Evolutionary conservation across 2,797 vertebrate species (phyloP), one percentile per base, ranked within the genome.

Genomic region (Micromesistius poutassou): DNA sequence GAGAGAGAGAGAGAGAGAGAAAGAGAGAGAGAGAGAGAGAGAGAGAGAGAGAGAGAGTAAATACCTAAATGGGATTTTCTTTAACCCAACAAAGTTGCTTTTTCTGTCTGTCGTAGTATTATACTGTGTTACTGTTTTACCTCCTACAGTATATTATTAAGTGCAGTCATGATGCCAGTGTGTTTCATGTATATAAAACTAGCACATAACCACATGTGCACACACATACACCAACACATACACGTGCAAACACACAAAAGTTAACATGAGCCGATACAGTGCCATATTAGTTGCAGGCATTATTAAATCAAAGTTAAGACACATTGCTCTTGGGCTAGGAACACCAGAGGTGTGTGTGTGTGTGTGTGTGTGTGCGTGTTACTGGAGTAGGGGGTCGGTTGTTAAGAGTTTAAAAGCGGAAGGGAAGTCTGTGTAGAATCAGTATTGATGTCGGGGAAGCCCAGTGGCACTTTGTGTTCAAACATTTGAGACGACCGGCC

Each of bases 381-480:
- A 76, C 62, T 80, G 76, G 74, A 84, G 80, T 79, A 82, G 84
- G 87, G 87, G 86, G 87, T 82, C 76, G 85, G 87, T 90, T 91
- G 84, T 90, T 89, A 83, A 86, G 89, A 93, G 89, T 92, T 94
- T 91, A 91, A 88, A 88, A 92, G 91, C 90, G 91, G 94, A 94
- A 93, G 90, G 87, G 13, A 81, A 92, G 83, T 86, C 82, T 74
- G 80, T 74, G 80, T 89, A 89, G 89, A 91, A 89, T 83, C 82
- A 87, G 89, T 82, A 89, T 89, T 94, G 93, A 94, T 91, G 93
- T 91, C 4, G 82, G 93, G 94, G 92, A 93, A 89, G 92, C 93
- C 94, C 87, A 79, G 55, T 78, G 90, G 94, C 93, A 74, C 79
- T 92, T 91, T 93, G 84, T 90, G 86, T 91, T 93, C 90, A 91